Base-by-base conservation (phyloP, 2,888 invertebrate species). In the Scrobipalpa atriplicella region DNA sequence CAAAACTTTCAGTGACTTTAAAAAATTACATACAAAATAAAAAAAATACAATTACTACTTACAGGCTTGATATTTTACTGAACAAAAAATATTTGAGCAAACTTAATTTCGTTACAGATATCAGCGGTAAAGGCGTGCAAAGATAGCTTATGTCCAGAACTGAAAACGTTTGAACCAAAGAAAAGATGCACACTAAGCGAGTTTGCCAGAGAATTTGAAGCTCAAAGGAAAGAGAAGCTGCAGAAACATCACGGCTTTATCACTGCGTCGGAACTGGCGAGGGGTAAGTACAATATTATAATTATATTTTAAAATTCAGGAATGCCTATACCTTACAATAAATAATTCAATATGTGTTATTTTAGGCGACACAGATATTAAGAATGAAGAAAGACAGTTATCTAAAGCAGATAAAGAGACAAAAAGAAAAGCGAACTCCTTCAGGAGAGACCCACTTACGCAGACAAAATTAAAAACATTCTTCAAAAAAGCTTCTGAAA, bases 71-170 rank as follows among this genome's bases (percentile, higher is more conserved):
- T 11, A 8, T 43, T 43, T 16, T n/a, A n/a, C 47, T 29, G 29
- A 21, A 9, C 19, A 7, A 52, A 10, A n/a, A 51, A n/a, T 18
- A 19, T 19, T 52, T 3, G 9, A n/a, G n/a, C n/a, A 19, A 52
- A 19, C 19, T 16, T n/a, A 47, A 6, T 0, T n/a, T 47, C 10
- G 52, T 86, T 92, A 52, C 74, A 96, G 96, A 93, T 96, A 80
- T 85, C 94, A 38, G 85, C 90, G 39, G 93, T 96, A 62, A 95
- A 95, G 78, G 93, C 94, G 68, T 87, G 89, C 70, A 95, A 78
- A 69, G 85, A 86, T 52, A 70, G 77, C 65, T 82, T 95, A 39
- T 93, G 94, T 76, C 93, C 94, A 8, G 79, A 90, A 47, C 81
- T 96, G 36, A 90, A 92, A 78, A 88, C 84, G 11, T 95, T 94